Percentiles rank a stretch among this genome's conserved stretches.
Evolutionary conservation across 2,888 invertebrate species (phyloP).

Genomic region (Patella caerulea): DNA sequence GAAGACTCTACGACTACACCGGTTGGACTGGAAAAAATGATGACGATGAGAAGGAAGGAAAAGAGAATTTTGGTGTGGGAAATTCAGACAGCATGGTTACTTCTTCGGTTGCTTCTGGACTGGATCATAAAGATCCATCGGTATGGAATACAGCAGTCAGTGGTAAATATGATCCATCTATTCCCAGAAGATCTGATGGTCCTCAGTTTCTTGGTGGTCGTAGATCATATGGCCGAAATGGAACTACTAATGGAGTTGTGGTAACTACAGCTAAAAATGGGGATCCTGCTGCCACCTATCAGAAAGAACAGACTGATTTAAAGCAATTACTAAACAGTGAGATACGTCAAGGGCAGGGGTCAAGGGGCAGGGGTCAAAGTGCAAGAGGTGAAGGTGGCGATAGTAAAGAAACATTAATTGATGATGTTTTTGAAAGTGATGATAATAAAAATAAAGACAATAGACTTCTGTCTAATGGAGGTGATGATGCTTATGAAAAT

Average conservation of each 20-base stretch:
- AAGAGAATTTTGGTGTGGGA: constrained; percentile 7
- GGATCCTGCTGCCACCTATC: neutral
- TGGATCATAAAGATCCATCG: constrained; percentile 22
- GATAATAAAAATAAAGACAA: constrained; percentile 4
- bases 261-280: neutral
- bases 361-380: constrained; percentile 17
- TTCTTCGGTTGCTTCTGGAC: constrained; percentile 19
- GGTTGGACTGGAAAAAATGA: constrained; percentile 6
- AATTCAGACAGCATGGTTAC: constrained; percentile 17
- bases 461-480: neutral
- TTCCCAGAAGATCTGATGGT: neutral
- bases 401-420: constrained; percentile 29
- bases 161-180: constrained; percentile 14
- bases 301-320: constrained; percentile 11
- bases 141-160: constrained; percentile 27
- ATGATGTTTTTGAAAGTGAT: constrained; percentile 34
- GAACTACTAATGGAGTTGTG: neutral
- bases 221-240: neutral
- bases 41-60: constrained; percentile 10
- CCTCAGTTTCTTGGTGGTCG: neutral
- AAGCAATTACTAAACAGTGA: constrained; percentile 8
- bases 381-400: neutral
- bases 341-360: constrained; percentile 15
- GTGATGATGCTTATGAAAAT: neutral
- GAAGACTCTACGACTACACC: constrained; percentile 35